phyloP scores from a whole-genome alignment of 2,797 vertebrate species.

The Megaceryle alcyon region DNA sequence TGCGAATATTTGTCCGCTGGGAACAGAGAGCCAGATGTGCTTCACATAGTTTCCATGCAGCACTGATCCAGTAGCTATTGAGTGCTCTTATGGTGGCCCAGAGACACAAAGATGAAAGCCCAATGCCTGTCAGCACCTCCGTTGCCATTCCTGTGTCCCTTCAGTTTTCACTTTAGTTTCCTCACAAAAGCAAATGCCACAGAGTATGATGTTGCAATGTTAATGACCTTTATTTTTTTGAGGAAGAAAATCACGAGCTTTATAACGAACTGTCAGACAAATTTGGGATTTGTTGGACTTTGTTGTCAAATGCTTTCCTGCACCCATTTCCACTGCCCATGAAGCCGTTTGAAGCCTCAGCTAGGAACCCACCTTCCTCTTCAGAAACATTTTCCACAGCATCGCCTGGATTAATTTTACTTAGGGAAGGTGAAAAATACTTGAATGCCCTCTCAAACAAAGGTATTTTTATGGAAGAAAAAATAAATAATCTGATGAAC shows the following conservation, averaged over 20 bases:
- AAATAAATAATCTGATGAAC: background rate
- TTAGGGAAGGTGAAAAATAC: background rate
- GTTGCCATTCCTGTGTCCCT: slow-evolving; percentile 27
- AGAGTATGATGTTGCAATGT: background rate
- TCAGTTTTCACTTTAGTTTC: slow-evolving; percentile 38
- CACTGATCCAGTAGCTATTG: slow-evolving; percentile 63
- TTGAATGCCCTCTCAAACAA: background rate
- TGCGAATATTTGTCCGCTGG: background rate
- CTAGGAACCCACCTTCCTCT: background rate
- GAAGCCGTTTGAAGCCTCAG: background rate
- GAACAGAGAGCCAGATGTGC: slow-evolving; percentile 52
- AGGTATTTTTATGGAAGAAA: background rate
- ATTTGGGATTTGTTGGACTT: background rate
- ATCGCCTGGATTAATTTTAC: background rate
- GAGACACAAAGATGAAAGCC: slow-evolving; percentile 56
- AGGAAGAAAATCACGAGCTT: background rate
- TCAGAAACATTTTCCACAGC: background rate
- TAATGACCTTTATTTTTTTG: slow-evolving; percentile 30
- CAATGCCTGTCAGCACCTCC: slow-evolving; percentile 49
- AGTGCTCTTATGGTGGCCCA: slow-evolving; percentile 56
- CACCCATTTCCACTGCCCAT: background rate
- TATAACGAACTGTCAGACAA: background rate
- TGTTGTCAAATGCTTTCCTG: background rate
- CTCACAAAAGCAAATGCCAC: slow-evolving; percentile 40
- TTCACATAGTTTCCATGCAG: slow-evolving; percentile 57